These are phyloP conservation scores for Acridotheres tristis DNA, from an alignment of 2,797 vertebrate genomes.

Conservation along the genomic window DNA sequence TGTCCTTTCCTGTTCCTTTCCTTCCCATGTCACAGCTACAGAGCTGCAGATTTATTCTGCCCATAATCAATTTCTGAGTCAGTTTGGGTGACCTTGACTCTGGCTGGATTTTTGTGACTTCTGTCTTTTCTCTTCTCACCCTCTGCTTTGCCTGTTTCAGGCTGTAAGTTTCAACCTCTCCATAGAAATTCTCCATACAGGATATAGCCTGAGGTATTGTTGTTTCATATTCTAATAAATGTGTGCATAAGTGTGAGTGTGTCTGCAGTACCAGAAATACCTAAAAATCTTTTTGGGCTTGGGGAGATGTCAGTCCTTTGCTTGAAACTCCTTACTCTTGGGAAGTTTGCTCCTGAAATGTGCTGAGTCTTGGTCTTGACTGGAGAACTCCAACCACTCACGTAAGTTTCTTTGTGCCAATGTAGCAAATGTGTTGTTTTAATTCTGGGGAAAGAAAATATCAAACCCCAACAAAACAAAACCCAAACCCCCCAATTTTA, in stretches of 20 bases:
- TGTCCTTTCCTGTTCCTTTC: fast-evolving
- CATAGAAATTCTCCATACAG: neutral
- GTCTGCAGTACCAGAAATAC: neutral
- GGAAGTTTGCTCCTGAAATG: neutral
- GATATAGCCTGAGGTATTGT: neutral
- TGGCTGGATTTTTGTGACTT: neutral
- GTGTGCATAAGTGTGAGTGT: fast-evolving
- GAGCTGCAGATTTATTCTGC: neutral
- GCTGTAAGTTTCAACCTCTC: neutral
- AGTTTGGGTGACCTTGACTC: slow-evolving; percentile 17
- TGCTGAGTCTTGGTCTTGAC: neutral
- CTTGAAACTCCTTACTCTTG: neutral
- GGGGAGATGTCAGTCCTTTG: neutral
- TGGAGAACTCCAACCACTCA: neutral
- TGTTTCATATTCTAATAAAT: neutral
- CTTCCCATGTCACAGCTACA: neutral
- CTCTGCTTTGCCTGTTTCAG: neutral
- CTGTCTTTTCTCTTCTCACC: neutral
- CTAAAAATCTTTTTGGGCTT: neutral
- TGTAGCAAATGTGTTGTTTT: neutral
- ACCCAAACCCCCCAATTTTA: neutral
- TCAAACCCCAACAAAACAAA: neutral
- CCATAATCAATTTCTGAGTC: neutral
- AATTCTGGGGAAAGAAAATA: fast-evolving
- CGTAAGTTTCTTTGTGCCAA: neutral